Evolutionary conservation across 2,888 invertebrate genomes (phyloP).

Genomic region (Athalia rosae): DNA sequence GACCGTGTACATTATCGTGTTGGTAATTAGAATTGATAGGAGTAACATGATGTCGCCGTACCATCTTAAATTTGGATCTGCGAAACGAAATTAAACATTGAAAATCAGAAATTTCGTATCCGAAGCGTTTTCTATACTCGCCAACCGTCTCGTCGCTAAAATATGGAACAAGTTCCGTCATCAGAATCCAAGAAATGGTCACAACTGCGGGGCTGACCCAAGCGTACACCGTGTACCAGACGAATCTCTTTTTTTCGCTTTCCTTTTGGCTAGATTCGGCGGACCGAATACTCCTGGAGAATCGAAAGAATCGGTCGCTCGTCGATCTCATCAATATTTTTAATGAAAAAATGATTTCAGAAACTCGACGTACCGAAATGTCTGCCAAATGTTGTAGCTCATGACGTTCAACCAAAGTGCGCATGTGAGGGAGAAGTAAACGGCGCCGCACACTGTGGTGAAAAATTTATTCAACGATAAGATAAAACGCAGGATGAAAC

Average conservation of each 20-base stretch:
- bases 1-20: not conserved
- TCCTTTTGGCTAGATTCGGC: not conserved
- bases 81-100: not conserved
- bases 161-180: not conserved
- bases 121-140: not conserved
- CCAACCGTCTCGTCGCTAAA: not conserved
- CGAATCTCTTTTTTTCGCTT: not conserved
- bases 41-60: not conserved
- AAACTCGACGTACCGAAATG: conserved; percentile 9
- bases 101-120: no score
- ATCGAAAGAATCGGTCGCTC: not conserved
- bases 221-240: conserved; percentile 15
- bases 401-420: conserved; percentile 20
- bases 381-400: conserved; percentile 24
- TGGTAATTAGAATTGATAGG: not conserved
- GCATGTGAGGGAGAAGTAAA: not conserved
- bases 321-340: no score
- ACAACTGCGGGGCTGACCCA: not conserved
- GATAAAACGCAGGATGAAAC: not conserved
- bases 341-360: not conserved
- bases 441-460: not conserved
- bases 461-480: not conserved
- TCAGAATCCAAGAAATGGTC: not conserved
- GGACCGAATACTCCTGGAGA: not conserved
- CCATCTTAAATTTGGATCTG: not conserved